A percentile compares a stretch with the other conserved stretches of the same genome.
Conservation (phyloP, 2,113 vertebrate genomes). For the Lepus americanus region DNA sequence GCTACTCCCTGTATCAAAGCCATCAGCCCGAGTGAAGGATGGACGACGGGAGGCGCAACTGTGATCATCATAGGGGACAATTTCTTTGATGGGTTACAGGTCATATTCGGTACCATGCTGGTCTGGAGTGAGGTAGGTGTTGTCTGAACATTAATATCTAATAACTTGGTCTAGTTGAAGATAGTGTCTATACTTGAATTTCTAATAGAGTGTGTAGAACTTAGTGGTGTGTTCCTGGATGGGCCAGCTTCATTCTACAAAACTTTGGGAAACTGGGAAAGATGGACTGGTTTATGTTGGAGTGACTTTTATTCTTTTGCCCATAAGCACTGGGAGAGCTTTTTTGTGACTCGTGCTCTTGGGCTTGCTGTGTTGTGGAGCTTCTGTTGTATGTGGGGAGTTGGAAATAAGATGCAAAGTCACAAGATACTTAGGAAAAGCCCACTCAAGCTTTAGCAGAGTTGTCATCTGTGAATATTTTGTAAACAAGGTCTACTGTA, state of each 20-base stretch:
- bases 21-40: slow-evolving; percentile 99
- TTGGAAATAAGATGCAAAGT: background rate
- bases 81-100: slow-evolving; percentile 99
- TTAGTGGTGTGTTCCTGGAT: slow-evolving; percentile 58
- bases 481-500: background rate
- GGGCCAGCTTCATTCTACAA: slow-evolving; percentile 12
- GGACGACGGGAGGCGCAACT: slow-evolving; percentile 98
- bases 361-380: background rate
- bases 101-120: slow-evolving; percentile 99
- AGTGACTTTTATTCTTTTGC: background rate
- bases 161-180: slow-evolving; percentile 85
- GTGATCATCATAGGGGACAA: slow-evolving; percentile 99
- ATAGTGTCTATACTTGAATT: slow-evolving; percentile 75
- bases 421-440: background rate
- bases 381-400: background rate
- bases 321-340: background rate
- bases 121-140: slow-evolving; percentile 99
- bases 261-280: slow-evolving; percentile 28
- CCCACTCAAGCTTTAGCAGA: background rate
- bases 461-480: background rate
- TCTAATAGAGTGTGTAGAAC: slow-evolving; percentile 70
- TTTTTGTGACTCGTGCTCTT: background rate
- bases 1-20: slow-evolving; percentile 99
- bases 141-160: slow-evolving; percentile 89
- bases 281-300: background rate